These are phyloP conservation scores for Drosophila pectinifera DNA, from an alignment of 1,140 invertebrate species.

Conservation along the genomic window DNA sequence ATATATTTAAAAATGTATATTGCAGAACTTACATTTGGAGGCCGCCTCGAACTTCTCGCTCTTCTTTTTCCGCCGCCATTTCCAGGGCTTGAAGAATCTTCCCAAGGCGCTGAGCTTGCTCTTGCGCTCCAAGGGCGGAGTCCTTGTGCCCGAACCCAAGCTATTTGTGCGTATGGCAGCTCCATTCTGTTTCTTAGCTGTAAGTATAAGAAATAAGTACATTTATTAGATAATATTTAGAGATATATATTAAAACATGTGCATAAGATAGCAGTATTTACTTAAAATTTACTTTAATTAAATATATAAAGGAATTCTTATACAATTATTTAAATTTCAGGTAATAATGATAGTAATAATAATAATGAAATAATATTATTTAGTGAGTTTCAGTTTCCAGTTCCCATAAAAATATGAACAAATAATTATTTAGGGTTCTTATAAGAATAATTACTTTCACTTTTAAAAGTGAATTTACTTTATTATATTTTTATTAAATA, in stretches of 20 bases:
- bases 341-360: too few species aligned
- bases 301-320: too few species aligned
- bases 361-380: too few species aligned
- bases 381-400: too few species aligned
- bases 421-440: background rate
- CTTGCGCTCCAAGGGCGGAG: constrained; percentile 93
- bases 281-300: too few species aligned
- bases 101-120: constrained; percentile 97
- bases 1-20: background rate
- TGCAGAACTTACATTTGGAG: constrained; percentile 97
- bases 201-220: constrained; percentile 84
- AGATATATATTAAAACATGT: background rate
- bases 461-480: background rate
- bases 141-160: constrained; percentile 91
- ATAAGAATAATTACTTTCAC: accelerated
- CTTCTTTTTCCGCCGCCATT: constrained; percentile 99
- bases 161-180: constrained; percentile 93
- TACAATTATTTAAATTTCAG: background rate
- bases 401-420: too few species aligned
- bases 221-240: background rate
- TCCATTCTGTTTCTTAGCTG: constrained; percentile 97
- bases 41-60: constrained; percentile 98
- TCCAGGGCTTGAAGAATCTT: constrained; percentile 98
- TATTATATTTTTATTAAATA: too few species aligned
- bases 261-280: background rate